Evolutionary conservation across 2,888 invertebrate species (phyloP), one percentile per base, ranked within the genome.

Genomic region (Pemphredon lugubris): DNA sequence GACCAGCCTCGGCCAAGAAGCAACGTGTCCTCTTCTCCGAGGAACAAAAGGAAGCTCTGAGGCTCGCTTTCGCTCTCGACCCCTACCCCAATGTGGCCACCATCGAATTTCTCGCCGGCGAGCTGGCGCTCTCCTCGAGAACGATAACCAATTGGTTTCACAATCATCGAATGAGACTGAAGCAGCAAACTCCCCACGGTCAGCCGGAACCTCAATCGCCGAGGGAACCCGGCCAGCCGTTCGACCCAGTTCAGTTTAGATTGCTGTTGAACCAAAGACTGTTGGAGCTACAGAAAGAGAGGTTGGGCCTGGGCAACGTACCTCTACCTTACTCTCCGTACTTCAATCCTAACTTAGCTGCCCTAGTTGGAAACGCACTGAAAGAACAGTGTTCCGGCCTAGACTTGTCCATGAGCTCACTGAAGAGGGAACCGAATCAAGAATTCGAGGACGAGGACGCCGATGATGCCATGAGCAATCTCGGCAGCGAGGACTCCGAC

Each of bases 101-200:
- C 64, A 98, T 99, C 78, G 98, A 99, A 89, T 97, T 97, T 87
- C 92, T 99, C 65, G 98, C 98, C 26, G 93, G 94, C 26, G 98
- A 98, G 90, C 91, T 99, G 60, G 96, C 95, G 6, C 92, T 99
- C 39, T 96, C 97, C 4, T 95, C 98, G 53, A 93, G 99, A 81
- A 99, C 99, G 58, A 98, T 99, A 85, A 98, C 98, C 70, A 99
- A 99, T 91, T 99, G 99, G 99, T 99, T 99, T 92, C 99, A 99
- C 92, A 99, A 99, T 90, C 98, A 99, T 90, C 94, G 99, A 83
- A 99, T 99, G 97, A 93, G 99, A 73, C 93, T 98, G 87, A 98
- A 98, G 91, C 96, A 97, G 88, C 96, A 96, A 87, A 94, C 94
- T 55, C 96, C 96, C 1, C 96, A 96, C 84, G 94, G 95, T 0